Conservation (phyloP, 2,888 invertebrate genomes). For the Stenichneumon culpator region DNA sequence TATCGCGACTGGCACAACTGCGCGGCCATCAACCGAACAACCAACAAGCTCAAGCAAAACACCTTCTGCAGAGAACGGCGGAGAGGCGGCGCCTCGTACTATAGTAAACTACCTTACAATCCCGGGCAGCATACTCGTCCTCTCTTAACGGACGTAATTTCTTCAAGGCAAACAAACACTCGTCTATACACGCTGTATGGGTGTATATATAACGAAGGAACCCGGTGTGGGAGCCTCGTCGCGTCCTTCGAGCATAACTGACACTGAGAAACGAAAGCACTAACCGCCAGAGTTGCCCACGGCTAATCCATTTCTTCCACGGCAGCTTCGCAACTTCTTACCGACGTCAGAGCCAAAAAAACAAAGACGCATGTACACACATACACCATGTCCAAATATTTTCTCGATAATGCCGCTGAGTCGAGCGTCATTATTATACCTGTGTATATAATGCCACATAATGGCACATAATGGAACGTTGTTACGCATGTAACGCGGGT, state of each 20-base stretch:
- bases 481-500: constrained; percentile 34
- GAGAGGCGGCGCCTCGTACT: constrained; percentile 17
- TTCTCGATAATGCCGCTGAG: constrained; percentile 47
- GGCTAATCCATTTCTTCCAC: constrained; percentile 52
- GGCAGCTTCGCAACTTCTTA: constrained; percentile 36
- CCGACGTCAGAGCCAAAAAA: constrained; percentile 6
- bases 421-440: constrained; percentile 40
- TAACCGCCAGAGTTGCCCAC: constrained; percentile 49
- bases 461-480: constrained; percentile 64
- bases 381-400: constrained; percentile 52
- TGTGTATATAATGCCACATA: constrained; percentile 59
- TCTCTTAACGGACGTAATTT: constrained; percentile 43
- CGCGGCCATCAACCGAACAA: constrained; percentile 25
- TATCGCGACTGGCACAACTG: constrained; percentile 18
- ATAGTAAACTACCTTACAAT: constrained; percentile 6
- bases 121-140: not conserved
- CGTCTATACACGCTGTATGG: not conserved
- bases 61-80: constrained; percentile 4
- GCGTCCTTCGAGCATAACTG: constrained; percentile 14
- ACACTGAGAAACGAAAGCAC: constrained; percentile 16
- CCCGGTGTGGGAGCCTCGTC: not conserved
- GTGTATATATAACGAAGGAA: not conserved
- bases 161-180: constrained; percentile 52
- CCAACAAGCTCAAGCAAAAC: constrained; percentile 40
- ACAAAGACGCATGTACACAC: not conserved